Conservation (phyloP, 2,113 vertebrate species). For the Boleophthalmus pectinirostris region DNA sequence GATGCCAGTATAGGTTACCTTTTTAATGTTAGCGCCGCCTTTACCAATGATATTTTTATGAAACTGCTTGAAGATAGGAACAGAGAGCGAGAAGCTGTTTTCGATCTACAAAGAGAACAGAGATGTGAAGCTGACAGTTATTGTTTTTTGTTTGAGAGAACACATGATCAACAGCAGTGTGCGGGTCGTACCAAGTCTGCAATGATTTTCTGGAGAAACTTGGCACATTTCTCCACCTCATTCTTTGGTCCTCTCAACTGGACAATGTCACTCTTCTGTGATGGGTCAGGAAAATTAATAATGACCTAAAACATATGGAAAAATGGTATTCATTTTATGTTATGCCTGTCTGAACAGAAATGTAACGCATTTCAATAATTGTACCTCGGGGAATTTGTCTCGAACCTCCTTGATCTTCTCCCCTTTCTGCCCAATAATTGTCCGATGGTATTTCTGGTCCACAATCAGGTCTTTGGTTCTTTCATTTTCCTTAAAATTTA, state of each 20-base stretch:
- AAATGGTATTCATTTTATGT: background rate
- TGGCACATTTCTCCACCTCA: conserved; percentile 84
- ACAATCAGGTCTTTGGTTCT: conserved; percentile 84
- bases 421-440: conserved; percentile 85
- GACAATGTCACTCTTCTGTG: conserved; percentile 83
- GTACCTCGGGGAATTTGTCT: conserved; percentile 85
- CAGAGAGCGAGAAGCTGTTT: conserved; percentile 81
- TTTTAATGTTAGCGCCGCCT: conserved; percentile 84
- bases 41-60: conserved; percentile 88
- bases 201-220: conserved; percentile 83
- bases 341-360: background rate
- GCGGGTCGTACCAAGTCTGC: conserved; percentile 73
- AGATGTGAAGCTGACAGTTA: background rate
- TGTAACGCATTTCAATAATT: background rate
- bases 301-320: conserved; percentile 72
- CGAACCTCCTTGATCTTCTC: conserved; percentile 86
- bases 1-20: conserved; percentile 53
- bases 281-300: conserved; percentile 83
- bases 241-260: conserved; percentile 84
- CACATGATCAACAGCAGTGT: fast-evolving
- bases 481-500: conserved; percentile 77
- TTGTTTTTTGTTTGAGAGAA: too few species aligned
- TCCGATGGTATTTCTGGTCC: conserved; percentile 83
- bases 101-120: conserved; percentile 72
- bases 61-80: conserved; percentile 84